phyloP scores from a whole-genome alignment of 2,113 vertebrate genomes.

The Benitochromis conjunctus region DNA sequence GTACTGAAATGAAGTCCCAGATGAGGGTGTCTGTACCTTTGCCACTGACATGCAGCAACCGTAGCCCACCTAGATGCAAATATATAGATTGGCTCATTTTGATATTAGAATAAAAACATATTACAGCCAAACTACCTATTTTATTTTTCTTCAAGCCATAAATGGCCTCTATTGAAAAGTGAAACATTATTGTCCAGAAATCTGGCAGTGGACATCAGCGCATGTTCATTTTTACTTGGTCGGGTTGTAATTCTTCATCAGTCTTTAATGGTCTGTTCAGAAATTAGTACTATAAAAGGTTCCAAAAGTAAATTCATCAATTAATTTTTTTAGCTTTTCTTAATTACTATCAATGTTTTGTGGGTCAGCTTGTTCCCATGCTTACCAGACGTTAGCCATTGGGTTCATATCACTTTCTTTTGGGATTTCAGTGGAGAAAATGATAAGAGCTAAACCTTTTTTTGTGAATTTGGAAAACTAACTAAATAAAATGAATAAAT shows the following conservation, averaged over 20 bases:
- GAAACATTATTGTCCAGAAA: neutral
- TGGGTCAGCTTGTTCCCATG: neutral
- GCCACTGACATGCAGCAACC: conserved; percentile 46
- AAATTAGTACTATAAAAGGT: neutral
- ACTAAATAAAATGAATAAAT: neutral
- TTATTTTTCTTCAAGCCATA: neutral
- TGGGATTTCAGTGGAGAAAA: neutral
- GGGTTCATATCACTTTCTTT: neutral
- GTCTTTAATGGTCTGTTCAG: neutral
- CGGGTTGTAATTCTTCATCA: neutral
- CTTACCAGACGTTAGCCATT: neutral
- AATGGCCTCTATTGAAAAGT: neutral
- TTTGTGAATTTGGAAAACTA: neutral
- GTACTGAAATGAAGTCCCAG: conserved; percentile 55
- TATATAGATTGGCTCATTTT: conserved; percentile 12
- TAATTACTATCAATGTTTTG: neutral
- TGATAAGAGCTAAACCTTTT: neutral
- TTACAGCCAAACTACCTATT: neutral
- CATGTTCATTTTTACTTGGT: neutral
- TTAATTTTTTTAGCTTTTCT: too few species aligned
- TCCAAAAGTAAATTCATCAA: neutral
- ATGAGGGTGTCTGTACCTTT: conserved; percentile 54
- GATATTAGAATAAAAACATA: conserved; percentile 13
- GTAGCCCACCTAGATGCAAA: conserved; percentile 28
- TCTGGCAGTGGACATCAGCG: neutral